Evolutionary conservation across 2,888 invertebrate genomes (phyloP), one percentile per base, ranked within the genome.

Genomic region (Automeris io): DNA sequence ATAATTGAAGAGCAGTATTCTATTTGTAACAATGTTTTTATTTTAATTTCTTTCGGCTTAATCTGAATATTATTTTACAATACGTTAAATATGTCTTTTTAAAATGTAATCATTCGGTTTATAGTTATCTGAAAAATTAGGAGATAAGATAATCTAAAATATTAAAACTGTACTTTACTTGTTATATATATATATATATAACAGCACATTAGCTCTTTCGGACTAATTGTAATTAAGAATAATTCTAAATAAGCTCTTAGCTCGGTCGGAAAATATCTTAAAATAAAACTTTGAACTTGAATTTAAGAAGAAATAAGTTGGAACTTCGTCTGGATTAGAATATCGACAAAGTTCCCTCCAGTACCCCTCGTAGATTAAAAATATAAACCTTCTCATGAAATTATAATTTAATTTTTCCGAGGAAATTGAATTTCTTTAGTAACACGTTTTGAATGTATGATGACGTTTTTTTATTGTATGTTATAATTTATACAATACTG

Each of bases 361-460:
- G 44, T 38, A 46, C 33, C 33, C 34, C 25, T 26, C 43, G 59
- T 56, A 70, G 73, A 78, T 75, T 79, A 79, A 74, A 79, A 72
- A 61, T 62, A 68, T 69, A 61, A 70, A 47, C 61, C 54, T 50
- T 5, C 76, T 80, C 78, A 80, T 80, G 81, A 82, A 81, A 82
- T 81, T 80, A 77, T 81, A 83, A 81, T 81, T 80, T 80, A 76
- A 80, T 82, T 81, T 81, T 65, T 60, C 61, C 49, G 39, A 51
- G 58, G 49, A 57, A 64, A 61, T 61, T 59, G 60, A 50, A 59
- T 61, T 51, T 50, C 45, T 51, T 55, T 47, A 49, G 49, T 54
- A 61, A 61, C 44, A 54, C 51, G 60, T 61, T 63, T 51, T 56
- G 54, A 67, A 67, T 68, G 61, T 61, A 67, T 61, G 57, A 54